phyloP scores from a whole-genome alignment of 2,113 vertebrate genomes.

The Tragulus kanchil region DNA sequence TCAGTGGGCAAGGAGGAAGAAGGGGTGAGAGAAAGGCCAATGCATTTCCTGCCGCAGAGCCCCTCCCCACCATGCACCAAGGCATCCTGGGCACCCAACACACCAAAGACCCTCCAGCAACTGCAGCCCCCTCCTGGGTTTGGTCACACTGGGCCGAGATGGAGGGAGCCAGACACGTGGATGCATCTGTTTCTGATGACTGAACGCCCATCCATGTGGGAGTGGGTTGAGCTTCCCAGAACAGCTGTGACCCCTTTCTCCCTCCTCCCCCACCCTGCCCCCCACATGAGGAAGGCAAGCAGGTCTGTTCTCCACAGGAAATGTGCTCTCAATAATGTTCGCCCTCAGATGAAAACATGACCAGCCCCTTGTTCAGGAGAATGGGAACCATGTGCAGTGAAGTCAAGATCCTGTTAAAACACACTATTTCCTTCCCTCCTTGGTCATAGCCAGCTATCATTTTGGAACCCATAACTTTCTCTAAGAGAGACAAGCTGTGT shows the following conservation, averaged over 20 bases:
- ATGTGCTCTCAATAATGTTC: background rate
- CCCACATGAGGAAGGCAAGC: background rate
- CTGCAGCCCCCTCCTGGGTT: background rate
- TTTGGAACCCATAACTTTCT: background rate
- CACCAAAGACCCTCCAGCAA: background rate
- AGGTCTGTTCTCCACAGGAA: background rate
- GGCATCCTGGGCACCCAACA: background rate
- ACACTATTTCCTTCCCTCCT: background rate
- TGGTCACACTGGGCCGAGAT: background rate
- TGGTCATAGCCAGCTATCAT: background rate
- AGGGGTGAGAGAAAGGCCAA: too few species aligned
- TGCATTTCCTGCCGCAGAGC: rapidly evolving
- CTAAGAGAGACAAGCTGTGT: background rate
- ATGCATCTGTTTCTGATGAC: conserved; percentile 35
- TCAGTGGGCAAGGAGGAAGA: background rate
- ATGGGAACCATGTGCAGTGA: background rate
- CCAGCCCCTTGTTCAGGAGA: background rate
- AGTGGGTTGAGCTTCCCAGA: background rate
- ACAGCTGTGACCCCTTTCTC: background rate
- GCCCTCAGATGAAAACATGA: background rate
- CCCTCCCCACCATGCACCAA: background rate
- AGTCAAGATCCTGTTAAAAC: background rate
- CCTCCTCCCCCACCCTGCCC: background rate
- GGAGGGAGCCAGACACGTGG: background rate
- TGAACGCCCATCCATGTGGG: background rate